Evolutionary conservation across 2,888 invertebrate genomes (phyloP), one percentile per base, ranked within the genome.

Genomic region (Dorcus hopei): DNA sequence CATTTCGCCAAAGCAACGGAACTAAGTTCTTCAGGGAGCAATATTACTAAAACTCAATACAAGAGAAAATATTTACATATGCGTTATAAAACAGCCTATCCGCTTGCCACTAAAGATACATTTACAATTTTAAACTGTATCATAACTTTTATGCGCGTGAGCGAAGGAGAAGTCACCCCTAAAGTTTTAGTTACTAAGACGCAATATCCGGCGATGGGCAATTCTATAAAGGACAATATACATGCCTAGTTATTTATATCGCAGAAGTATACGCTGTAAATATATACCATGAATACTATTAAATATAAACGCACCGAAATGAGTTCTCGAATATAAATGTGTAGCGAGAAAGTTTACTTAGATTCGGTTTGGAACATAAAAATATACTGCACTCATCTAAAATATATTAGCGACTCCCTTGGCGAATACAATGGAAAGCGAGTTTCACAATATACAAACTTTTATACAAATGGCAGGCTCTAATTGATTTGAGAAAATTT

Each of bases 311-410:
- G 65, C 64, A 67, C 61, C 55, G 60, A 62, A 62, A 66, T 69
- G 64, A 64, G 65, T 67, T 63, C 62, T 65, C 65, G 65, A 65
- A 68, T 67, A 62, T 65, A 68, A 65, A 70, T 69, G 65, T 67
- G 59, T 53, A 61, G 58, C 59, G 64, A 61, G 57, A 57, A 65
- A 66, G 61, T 66, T 68, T 66, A 65, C 65, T 65, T 67, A 65
- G 64, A 67, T 68, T 68, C 68, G 67, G 66, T 65, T 66, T 62
- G 59, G 58, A 60, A 65, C 69, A 68, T 70, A 70, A 70, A 70
- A 70, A 69, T 70, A 69, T 67, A 69, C 66, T 61, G 66, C 68
- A 65, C 68, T 70, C 70, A 69, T 70, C 68, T 69, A 69, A 70
- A 70, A 70, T 70, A 69, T 70, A 70, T 70, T 69, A 68, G 67